These are phyloP conservation scores for Trissolcus japonicus DNA, from an alignment of 2,888 invertebrate genomes.

Conservation along the genomic window DNA sequence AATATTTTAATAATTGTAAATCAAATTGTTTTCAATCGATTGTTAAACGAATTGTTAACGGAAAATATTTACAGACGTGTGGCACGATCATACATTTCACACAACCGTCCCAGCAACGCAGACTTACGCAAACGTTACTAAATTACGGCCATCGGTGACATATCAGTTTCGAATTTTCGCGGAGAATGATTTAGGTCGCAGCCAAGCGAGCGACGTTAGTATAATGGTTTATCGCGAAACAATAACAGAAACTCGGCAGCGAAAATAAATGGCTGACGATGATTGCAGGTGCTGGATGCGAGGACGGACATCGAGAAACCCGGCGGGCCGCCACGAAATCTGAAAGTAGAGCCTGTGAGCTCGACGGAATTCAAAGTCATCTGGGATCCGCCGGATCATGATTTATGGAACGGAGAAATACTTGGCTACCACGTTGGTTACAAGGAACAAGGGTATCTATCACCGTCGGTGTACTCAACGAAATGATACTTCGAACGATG, in stretches of 20 bases:
- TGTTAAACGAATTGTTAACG: not conserved
- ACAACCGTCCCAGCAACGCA: slow-evolving; percentile 89
- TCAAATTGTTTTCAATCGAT: no score
- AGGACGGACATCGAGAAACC: slow-evolving; percentile 78
- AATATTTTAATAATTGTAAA: no score
- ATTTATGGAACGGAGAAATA: slow-evolving; percentile 91
- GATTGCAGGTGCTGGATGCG: slow-evolving; percentile 70
- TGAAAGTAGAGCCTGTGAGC: slow-evolving; percentile 89
- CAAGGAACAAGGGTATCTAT: slow-evolving; percentile 79
- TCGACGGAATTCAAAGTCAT: slow-evolving; percentile 89
- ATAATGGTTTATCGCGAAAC: slow-evolving; percentile 27
- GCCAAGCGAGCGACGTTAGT: slow-evolving; percentile 88
- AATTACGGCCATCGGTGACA: slow-evolving; percentile 89
- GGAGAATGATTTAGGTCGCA: slow-evolving; percentile 91
- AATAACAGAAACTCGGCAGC: not conserved
- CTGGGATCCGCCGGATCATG: slow-evolving; percentile 91
- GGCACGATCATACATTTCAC: slow-evolving; percentile 89
- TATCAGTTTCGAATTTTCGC: slow-evolving; percentile 93
- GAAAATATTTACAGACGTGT: slow-evolving; percentile 80
- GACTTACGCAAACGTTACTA: slow-evolving; percentile 87
- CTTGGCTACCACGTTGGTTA: slow-evolving; percentile 92
- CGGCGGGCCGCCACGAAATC: slow-evolving; percentile 88
- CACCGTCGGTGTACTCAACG: slow-evolving; percentile 6
- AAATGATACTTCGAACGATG: slow-evolving; percentile 21
- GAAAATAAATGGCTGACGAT: slow-evolving; percentile 16